phyloP scores from a whole-genome alignment of 2,113 vertebrate genomes.

The Sylvietta virens region DNA sequence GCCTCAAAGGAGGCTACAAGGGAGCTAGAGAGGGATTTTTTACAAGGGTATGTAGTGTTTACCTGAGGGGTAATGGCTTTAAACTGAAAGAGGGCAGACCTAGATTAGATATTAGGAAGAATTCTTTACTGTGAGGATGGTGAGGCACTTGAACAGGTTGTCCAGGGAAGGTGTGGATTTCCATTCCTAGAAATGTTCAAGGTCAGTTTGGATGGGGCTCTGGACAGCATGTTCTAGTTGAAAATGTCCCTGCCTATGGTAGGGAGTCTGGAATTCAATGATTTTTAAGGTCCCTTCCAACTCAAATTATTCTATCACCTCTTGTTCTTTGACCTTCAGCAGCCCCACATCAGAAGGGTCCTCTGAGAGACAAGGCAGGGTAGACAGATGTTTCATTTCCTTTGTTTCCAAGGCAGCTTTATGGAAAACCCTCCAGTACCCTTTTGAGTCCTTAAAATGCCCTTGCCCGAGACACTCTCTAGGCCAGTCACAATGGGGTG shows the following conservation, averaged over 20 bases:
- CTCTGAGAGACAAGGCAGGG: background rate
- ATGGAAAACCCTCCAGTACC: background rate
- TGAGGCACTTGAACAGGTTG: background rate
- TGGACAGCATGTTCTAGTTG: background rate
- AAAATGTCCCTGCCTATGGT: background rate
- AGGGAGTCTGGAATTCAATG: background rate
- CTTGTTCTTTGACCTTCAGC: background rate
- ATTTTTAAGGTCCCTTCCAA: background rate
- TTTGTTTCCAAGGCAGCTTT: background rate
- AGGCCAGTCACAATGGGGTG: background rate
- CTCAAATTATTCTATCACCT: background rate
- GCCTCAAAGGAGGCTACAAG: background rate
- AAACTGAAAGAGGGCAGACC: background rate
- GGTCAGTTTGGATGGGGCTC: background rate
- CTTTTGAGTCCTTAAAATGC: background rate
- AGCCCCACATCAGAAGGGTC: background rate
- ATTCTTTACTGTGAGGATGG: background rate
- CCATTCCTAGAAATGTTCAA: background rate
- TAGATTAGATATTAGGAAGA: background rate
- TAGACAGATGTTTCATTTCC: background rate
- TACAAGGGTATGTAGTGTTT: background rate
- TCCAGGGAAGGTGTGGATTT: background rate
- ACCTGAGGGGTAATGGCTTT: background rate
- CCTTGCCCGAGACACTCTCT: rapidly evolving
- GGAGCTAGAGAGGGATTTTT: background rate